Base-by-base conservation (phyloP, 2,888 invertebrate genomes). In the Onthophagus sagittarius region DNA sequence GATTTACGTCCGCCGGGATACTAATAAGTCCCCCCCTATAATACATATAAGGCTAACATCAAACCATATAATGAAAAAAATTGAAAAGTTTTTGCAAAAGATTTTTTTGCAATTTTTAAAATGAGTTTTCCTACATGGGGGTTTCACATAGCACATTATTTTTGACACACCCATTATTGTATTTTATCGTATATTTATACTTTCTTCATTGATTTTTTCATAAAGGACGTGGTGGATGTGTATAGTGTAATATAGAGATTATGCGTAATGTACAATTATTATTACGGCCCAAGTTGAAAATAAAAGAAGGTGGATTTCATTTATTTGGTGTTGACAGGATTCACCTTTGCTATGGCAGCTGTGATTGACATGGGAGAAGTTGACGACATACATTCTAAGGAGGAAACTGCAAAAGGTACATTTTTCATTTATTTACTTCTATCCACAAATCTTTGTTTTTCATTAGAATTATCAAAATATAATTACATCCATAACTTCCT, bases 281-380 rank as follows among this genome's bases (percentile, higher is more conserved):
- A 23, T 53, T 53, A 53, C 39, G 64, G 64, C 64, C 64, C 64
- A 11, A 64, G 64, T 64, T 64, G 64, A 70, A 73, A 70, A 73
- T 70, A 73, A 73, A 71, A 62, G 73, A 70, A 14, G 15, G 53
- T 65, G 63, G 67, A 67, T 53, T 71, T 71, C 9, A 69, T 71
- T 33, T 71, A 69, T 69, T 75, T 71, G 63, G 5, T 71, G 72
- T 71, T 75, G 75, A 75, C 75, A 75, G 75, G 73, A 69, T 39
- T 33, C 63, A 53, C 63, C 62, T 73, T 76, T 81, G 84, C 79
- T 83, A 85, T 85, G 85, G 85, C 84, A 84, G 82, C 83, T 81
- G 79, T 79, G 75, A 81, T 81, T 15, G 82, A 84, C 78, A 85
- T 85, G 85, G 85, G 85, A 72, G 85, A 85, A 79, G 83, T 85